Percentiles rank a stretch among this genome's conserved stretches.
Evolutionary conservation across 2,113 vertebrate genomes (phyloP).

Genomic region (Poecilia latipinna): DNA sequence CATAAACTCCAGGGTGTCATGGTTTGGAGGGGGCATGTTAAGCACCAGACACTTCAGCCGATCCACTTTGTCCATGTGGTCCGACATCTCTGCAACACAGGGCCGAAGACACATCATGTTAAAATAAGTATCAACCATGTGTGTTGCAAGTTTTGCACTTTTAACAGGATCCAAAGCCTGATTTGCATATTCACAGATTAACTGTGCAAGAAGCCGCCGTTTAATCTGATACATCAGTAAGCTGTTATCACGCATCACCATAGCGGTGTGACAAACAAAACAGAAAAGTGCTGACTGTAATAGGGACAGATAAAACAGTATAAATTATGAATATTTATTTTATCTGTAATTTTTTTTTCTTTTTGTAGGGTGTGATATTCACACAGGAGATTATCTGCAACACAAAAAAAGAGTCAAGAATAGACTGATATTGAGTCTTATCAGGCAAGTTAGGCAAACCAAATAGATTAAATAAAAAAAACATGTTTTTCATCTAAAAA

Average conservation of each 20-base stretch:
- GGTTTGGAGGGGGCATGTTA: constrained; percentile 84
- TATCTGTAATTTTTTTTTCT: not conserved
- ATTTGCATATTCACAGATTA: constrained; percentile 33
- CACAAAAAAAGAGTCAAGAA: constrained; percentile 3
- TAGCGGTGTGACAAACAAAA: constrained; percentile 13
- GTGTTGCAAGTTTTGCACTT: constrained; percentile 2
- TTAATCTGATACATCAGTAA: constrained; percentile 28
- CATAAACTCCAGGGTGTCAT: constrained; percentile 85
- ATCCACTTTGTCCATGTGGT: constrained; percentile 82
- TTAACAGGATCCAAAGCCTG: constrained; percentile 14
- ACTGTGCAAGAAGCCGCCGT: not conserved
- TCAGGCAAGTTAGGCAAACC: not conserved
- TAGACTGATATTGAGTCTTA: not conserved
- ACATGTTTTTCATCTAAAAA: no score
- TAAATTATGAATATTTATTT: not conserved
- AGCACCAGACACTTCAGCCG: constrained; percentile 82
- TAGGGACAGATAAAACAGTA: not conserved
- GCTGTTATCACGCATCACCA: constrained; percentile 12
- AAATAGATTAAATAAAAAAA: no score
- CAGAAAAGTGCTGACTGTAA: not conserved
- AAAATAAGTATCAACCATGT: not conserved
- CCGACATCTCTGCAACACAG: constrained; percentile 80
- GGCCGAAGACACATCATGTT: constrained; percentile 18
- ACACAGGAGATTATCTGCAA: not conserved
- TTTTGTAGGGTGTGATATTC: not conserved